Base-by-base conservation (phyloP, 2,888 invertebrate species). In the Drosophila histrio region DNA sequence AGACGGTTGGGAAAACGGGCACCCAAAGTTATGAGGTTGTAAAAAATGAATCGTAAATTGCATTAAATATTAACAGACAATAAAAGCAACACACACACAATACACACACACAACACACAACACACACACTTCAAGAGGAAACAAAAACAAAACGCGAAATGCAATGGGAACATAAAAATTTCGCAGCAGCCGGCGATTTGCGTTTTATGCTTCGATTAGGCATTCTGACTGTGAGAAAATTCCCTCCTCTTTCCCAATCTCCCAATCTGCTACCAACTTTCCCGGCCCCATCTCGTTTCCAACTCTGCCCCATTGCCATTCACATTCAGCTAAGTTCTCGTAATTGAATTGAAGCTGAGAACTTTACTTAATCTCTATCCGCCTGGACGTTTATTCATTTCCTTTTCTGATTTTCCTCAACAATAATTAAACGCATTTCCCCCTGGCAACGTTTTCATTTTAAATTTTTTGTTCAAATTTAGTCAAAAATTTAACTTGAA, bases 1-100 rank as follows among this genome's bases (percentile, higher is more conserved):
- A 26, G 52, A 19, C 24, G 41, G 13, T 28, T n/a, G 28, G 22
- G 3, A 54, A 21, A 21, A 19, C n/a, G 43, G 38, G 28, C 64
- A 53, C 43, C 66, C 39, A 54, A 57, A 72, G 87, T 86, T 86
- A 80, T 80, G 87, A 81, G 87, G 81, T 70, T 82, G 86, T 82
- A 85, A 82, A 82, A 82, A 87, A 85, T 82, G 87, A 87, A 81
- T 82, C 81, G 86, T 82, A 82, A 82, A 82, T 82, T 87, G 86
- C 81, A 82, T 82, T 82, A 82, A 82, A 82, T 82, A 82, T 82
- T 82, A 82, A 82, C 87, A 87, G 85, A 87, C 87, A 87, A 87
- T 87, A 82, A 81, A 81, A 80, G 50, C 43, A 19, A 56, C 43
- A 41, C 52, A 26, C 47, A 49, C 13, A 38, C 59, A 52, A 46